Evolutionary conservation across 2,888 invertebrate genomes (phyloP), one percentile per base, ranked within the genome.

Genomic region (Phlogophora meticulosa): DNA sequence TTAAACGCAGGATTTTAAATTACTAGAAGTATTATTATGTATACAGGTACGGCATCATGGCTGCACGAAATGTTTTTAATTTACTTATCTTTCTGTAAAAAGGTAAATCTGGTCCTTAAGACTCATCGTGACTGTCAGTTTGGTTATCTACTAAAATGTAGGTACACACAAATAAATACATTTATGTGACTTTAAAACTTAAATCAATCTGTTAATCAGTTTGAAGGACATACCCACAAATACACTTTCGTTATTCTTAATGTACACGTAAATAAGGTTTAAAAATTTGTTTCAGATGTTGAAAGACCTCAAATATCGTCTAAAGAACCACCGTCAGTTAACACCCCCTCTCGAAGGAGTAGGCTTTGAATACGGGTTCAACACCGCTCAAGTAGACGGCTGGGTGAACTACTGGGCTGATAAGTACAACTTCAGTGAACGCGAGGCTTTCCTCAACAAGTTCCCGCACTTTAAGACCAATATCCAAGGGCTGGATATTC

Each of bases 351-450:
- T 98, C n/a, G 97, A 98, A 90, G 97, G 96, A 22, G 93, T 96
- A 0, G 96, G 94, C 1, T 98, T 98, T 90, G 96, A 97, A 78
- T 99, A 98, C 87, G 99, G 99, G 0, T 97, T 98, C 88, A 98
- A 98, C 86, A 94, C 97, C 0, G 96, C 96, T 1, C 96, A 97
- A 64, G 87, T 98, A 22, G 92, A 96, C 51, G 92, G 95, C 48
- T 96, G 98, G 82, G 84, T 98, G 1, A 94, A 96, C 11, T 97
- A 98, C 91, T 99, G 99, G 99, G 96, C 95, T 2, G 96, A 97
- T 2, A 95, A 96, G 42, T 98, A 98, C 88, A 96, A 98, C 80
- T 91, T 96, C 71, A 91, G 85, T 36, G 96, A 97, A 70, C 95
- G 97, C 7, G 97, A 98, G 88, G 88, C 90, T 11, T 95, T 96